Evolutionary conservation across 53 echinoderm and acorn worm species (phyloP), one percentile per base, ranked within the genome.

Genomic region (Crossaster papposus): DNA sequence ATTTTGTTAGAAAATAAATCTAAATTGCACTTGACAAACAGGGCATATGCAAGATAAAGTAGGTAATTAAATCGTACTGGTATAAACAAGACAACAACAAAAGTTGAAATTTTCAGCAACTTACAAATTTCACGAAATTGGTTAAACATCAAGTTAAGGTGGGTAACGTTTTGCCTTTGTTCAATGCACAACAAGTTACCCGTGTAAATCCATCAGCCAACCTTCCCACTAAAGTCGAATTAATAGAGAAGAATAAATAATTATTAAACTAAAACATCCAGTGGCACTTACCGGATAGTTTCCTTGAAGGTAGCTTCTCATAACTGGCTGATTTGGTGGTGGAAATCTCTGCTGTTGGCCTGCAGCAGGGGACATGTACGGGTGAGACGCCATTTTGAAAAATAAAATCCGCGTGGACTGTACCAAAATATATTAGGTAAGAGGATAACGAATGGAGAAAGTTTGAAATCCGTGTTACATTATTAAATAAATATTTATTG

Each of bases 311-410:
- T 90, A 96, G 20, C 85, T 79, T 63, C 96, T 93, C 96, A 96
- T 96, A 76, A 92, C 92, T 77, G 91, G 95, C 28, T 90, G 90
- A 37, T 83, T 79, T 90, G 89, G 89, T 55, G 93, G 90, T 14
- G 93, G 93, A 90, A 94, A 96, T 78, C 96, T 70, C 89, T 94
- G 96, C 88, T 96, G 96, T 58, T 87, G 93, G 38, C n/a, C n/a
- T n/a, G n/a, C 65, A 82, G 9, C 58, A 70, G 93, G 79, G 44
- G 95, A 79, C 85, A 93, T 88, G 93, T 89, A 93, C 28, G 90
- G 89, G 70, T 93, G 86, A 72, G 95, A 93, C 91, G 95, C 95
- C 95, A 95, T 95, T 78, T 95, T 93, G 89, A 85, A 30, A 36
- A 64, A 65, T 76, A 31, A 79, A 70, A 36, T 52, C 7, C 64